Evolutionary conservation across 2,888 invertebrate species (phyloP).

Genomic region (Coecobrya sp.): DNA sequence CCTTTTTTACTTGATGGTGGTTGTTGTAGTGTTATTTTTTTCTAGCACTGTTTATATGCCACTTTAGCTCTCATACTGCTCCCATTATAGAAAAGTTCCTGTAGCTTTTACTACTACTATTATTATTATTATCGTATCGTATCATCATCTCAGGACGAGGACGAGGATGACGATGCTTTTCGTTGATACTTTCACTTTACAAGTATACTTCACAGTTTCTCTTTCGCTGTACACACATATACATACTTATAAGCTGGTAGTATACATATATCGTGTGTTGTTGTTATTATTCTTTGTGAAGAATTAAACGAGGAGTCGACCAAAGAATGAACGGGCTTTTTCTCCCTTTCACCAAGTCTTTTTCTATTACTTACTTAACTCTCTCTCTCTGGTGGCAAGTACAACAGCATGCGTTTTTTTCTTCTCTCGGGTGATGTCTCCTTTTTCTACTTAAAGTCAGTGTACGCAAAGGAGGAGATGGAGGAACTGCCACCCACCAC

Average conservation of each 20-base stretch:
- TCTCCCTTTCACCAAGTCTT: slow-evolving; percentile 39
- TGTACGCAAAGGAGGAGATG: neutral
- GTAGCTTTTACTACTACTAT: neutral
- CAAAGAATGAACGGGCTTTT: slow-evolving; percentile 56
- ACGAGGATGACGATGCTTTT: slow-evolving; percentile 46
- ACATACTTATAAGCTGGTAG: neutral
- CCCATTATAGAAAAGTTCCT: slow-evolving; percentile 35
- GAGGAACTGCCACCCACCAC: neutral
- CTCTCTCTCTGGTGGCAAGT: neutral
- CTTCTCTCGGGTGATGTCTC: slow-evolving; percentile 12
- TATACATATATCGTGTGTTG: too few species aligned
- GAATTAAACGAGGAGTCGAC: slow-evolving; percentile 55
- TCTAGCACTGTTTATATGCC: slow-evolving; percentile 68
- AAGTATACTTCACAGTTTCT: slow-evolving; percentile 42
- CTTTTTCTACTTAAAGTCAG: slow-evolving; percentile 4
- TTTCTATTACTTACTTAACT: slow-evolving; percentile 52
- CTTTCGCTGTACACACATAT: neutral
- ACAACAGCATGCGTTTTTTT: neutral
- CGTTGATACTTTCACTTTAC: slow-evolving; percentile 63
- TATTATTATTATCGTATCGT: slow-evolving; percentile 69
- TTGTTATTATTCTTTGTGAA: slow-evolving; percentile 59
- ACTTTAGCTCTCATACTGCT: slow-evolving; percentile 59
- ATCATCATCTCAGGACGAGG: slow-evolving; percentile 63
- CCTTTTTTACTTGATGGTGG: slow-evolving; percentile 25
- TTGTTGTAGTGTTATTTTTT: slow-evolving; percentile 53